Evolutionary conservation across 2,113 vertebrate species (phyloP).

Genomic region (Ictalurus furcatus): DNA sequence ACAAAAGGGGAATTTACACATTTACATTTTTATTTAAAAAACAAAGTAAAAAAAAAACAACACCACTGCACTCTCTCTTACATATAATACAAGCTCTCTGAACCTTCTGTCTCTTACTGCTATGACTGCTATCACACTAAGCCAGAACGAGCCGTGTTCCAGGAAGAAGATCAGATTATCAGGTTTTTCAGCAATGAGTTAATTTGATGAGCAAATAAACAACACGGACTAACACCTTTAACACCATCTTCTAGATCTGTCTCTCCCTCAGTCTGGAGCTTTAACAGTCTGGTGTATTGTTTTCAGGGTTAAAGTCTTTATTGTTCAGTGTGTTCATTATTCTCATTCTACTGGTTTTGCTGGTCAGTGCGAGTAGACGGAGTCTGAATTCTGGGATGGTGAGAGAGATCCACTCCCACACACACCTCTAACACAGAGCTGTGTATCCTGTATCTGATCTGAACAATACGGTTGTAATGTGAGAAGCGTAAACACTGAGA

Average conservation of each 20-base stretch:
- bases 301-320: not conserved
- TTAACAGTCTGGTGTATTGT: not conserved
- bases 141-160: not conserved
- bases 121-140: not conserved
- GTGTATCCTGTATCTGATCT: not conserved
- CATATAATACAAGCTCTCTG: not conserved
- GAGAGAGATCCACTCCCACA: not conserved
- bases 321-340: not conserved
- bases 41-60: not conserved
- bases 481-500: not conserved
- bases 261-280: not conserved
- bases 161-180: not conserved
- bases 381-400: not conserved
- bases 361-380: not conserved
- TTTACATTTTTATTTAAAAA: not conserved
- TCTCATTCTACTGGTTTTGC: not conserved
- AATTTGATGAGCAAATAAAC: not conserved
- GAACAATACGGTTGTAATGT: not conserved
- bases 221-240: not conserved
- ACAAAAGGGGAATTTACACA: too few species aligned
- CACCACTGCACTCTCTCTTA: not conserved
- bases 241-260: not conserved
- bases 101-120: not conserved
- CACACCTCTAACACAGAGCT: not conserved
- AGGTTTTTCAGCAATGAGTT: not conserved